Evolutionary conservation across 2,888 invertebrate genomes (phyloP), one percentile per base, ranked within the genome.

Genomic region (Odontocerum albicorne): DNA sequence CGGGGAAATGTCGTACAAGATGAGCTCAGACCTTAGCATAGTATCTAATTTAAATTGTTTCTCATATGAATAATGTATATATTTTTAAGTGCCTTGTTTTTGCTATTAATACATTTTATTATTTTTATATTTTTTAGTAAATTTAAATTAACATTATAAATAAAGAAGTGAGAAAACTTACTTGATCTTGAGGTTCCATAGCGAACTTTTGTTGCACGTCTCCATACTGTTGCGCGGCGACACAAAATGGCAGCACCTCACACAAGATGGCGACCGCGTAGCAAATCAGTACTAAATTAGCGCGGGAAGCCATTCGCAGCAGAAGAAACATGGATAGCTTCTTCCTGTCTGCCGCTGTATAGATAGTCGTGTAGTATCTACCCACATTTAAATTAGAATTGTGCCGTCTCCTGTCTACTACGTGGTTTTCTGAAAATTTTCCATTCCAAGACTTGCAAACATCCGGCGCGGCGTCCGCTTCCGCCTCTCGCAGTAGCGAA

Each of bases 171-270:
- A n/a, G 4, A 21, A 1, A 8, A 55, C 55, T 56, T 64, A 74
- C 74, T 72, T 75, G 86, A 80, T 95, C 92, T 71, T 88, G 87
- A 2, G 96, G 96, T 69, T 96, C 91, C 82, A 91, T 90, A 21
- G 91, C 90, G 72, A 96, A 96, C 71, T 88, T 85, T 75, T 96
- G 96, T 32, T 43, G 40, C 8, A 42, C 45, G 16, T 49, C 57
- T 10, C 40, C 57, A 17, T 47, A 40, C 6, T 44, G 31, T 21
- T 49, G 60, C 35, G 43, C 51, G 22, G 31, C 19, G 12, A 16
- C 36, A 22, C 35, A 15, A 16, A 21, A 35, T 21, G 39, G 45
- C 46, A 16, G 13, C 22, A 4, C 22, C 19, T 16, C 21, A 12
- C 19, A 20, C 36, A 58, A 35, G 16, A 58, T 38, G 36, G 44